phyloP scores from a whole-genome alignment of 2,888 invertebrate genomes.

The Orthonevra nobilis region DNA sequence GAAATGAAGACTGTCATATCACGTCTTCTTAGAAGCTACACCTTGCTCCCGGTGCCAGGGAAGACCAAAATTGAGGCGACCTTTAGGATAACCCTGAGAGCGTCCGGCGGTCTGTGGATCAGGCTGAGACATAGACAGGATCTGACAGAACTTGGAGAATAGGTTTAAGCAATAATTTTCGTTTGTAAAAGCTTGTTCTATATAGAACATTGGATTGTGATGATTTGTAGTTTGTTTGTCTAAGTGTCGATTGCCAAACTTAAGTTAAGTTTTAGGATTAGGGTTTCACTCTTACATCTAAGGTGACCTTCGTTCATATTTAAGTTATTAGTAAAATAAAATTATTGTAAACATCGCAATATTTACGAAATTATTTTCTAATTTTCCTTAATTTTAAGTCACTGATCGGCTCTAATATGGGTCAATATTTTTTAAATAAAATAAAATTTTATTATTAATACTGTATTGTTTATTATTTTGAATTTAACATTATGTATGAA shows the following conservation, averaged over 20 bases:
- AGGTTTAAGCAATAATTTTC: neutral
- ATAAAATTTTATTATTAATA: no score
- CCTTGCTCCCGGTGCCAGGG: constrained; percentile 80
- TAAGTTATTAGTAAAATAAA: constrained; percentile 39
- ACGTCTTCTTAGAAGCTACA: constrained; percentile 81
- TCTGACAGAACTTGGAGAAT: constrained; percentile 38
- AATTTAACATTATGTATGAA: neutral
- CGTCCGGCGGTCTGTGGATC: constrained; percentile 83
- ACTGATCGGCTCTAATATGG: no score
- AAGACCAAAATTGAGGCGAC: constrained; percentile 81
- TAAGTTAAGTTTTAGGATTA: constrained; percentile 62
- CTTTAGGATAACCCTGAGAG: constrained; percentile 82
- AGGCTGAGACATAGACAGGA: constrained; percentile 76
- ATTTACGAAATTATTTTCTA: neutral
- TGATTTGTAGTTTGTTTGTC: constrained; percentile 20
- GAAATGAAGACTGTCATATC: constrained; percentile 83
- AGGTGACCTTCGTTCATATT: constrained; percentile 32
- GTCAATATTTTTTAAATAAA: no score
- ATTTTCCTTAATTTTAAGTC: no score
- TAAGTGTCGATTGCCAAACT: constrained; percentile 48
- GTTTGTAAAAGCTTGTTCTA: no score
- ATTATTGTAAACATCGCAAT: neutral
- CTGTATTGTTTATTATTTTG: no score
- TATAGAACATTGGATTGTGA: constrained; percentile 44
- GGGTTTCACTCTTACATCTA: constrained; percentile 38